These are phyloP conservation scores for Hystrix cristata DNA, from an alignment of 2,113 vertebrate genomes.

Conservation along the genomic window DNA sequence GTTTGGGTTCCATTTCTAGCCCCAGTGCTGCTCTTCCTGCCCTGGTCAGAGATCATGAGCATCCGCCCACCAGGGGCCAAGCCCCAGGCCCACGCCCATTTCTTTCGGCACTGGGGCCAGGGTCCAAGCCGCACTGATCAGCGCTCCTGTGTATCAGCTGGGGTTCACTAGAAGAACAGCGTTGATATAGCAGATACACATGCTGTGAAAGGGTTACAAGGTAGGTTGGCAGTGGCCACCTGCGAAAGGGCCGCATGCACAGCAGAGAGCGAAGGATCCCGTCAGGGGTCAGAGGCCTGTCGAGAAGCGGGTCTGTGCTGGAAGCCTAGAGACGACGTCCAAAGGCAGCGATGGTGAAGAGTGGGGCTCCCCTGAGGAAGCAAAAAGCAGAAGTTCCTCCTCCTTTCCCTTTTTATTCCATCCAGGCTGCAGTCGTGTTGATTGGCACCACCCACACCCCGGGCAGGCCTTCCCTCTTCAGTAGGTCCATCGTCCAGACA, in stretches of 20 bases:
- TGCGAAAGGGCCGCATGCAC: not conserved
- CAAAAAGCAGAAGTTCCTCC: not conserved
- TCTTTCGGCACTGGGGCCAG: not conserved
- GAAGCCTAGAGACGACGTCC: not conserved
- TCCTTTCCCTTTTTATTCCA: not conserved
- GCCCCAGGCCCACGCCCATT: not conserved
- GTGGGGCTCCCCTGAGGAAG: not conserved
- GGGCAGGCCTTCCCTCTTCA: not conserved
- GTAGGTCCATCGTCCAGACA: not conserved
- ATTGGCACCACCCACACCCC: not conserved
- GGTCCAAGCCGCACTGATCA: not conserved
- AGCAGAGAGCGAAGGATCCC: not conserved
- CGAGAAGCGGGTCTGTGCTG: not conserved
- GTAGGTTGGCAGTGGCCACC: not conserved
- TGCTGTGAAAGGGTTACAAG: not conserved
- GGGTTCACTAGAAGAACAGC: not conserved
- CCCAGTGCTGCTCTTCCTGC: not conserved
- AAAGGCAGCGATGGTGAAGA: not conserved
- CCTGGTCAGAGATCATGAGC: not conserved
- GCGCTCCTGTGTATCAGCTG: not conserved
- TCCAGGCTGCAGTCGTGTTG: not conserved
- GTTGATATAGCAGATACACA: no score
- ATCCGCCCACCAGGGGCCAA: not conserved
- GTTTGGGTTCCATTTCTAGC: accelerated
- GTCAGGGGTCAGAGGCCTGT: not conserved